Conservation (phyloP, 2,888 invertebrate genomes). For the Eupelmus urozonus region DNA sequence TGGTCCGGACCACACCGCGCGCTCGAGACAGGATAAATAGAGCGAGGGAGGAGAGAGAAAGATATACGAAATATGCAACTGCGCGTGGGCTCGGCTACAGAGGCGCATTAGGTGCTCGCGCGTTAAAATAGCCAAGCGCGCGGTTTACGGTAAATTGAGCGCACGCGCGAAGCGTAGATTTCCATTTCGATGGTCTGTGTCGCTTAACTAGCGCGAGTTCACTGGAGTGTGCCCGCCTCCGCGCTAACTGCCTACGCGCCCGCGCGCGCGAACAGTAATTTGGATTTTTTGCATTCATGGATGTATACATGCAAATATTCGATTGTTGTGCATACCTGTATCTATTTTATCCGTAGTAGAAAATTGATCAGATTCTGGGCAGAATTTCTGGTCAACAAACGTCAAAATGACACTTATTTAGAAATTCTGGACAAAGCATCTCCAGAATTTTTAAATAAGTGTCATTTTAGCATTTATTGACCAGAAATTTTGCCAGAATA, state of each 20-base stretch:
- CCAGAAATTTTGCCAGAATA: too few relatives aligned
- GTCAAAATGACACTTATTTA: too few relatives aligned
- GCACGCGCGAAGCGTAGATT: slow-evolving; percentile 28
- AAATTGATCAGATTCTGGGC: too few relatives aligned
- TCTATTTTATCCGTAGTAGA: too few relatives aligned
- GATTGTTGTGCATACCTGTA: too few relatives aligned
- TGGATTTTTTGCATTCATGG: not conserved
- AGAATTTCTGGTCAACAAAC: too few relatives aligned
- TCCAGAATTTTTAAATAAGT: too few relatives aligned
- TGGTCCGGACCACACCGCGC: not conserved
- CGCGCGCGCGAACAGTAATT: too few relatives aligned
- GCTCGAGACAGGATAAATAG: not conserved
- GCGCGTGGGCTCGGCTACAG: not conserved
- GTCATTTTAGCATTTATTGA: too few relatives aligned
- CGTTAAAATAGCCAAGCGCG: not conserved
- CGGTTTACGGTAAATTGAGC: slow-evolving; percentile 45
- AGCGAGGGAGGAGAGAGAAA: not conserved
- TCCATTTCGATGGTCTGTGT: slow-evolving; percentile 37
- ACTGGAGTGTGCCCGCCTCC: not conserved
- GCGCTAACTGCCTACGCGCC: not conserved
- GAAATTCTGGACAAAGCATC: too few relatives aligned
- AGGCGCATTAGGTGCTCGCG: not conserved
- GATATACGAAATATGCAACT: not conserved
- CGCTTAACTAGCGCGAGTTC: slow-evolving; percentile 3
- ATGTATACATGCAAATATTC: not conserved